Evolutionary conservation across 2,797 vertebrate genomes (phyloP).

Genomic region (Fringilla coelebs): DNA sequence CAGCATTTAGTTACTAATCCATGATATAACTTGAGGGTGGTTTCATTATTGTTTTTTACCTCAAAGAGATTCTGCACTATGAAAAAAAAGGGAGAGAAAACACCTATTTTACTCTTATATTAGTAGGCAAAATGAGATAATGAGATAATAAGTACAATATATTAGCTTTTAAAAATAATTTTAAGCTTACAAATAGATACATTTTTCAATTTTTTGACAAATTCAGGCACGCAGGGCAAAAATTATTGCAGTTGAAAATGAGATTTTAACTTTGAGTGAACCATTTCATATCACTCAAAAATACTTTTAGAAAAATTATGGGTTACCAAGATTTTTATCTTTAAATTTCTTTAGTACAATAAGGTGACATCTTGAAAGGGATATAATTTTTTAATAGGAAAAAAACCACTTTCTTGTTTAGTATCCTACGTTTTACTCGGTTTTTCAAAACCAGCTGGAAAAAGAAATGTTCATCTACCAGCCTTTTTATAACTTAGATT

Average conservation of each 20-base stretch:
- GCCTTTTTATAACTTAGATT: neutral
- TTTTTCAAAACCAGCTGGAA: neutral
- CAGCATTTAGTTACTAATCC: neutral
- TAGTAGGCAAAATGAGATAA: neutral
- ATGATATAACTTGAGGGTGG: fast-evolving
- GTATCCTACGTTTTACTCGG: fast-evolving
- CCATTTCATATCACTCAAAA: neutral
- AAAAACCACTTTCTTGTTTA: neutral
- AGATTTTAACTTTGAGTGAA: neutral
- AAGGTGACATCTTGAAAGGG: neutral
- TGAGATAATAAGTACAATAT: neutral
- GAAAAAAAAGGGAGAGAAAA: neutral
- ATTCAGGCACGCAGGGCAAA: fast-evolving
- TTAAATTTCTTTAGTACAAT: neutral
- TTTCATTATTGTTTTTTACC: neutral
- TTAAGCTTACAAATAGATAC: neutral
- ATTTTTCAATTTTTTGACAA: neutral
- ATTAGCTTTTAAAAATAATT: neutral
- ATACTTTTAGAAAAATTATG: neutral
- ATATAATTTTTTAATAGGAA: neutral
- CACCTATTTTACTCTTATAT: neutral
- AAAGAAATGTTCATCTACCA: neutral
- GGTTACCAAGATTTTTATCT: neutral
- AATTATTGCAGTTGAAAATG: neutral
- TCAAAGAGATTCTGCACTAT: neutral